Evolutionary conservation across 2,113 vertebrate species (phyloP).

Genomic region (Potamarius usumacintae): DNA sequence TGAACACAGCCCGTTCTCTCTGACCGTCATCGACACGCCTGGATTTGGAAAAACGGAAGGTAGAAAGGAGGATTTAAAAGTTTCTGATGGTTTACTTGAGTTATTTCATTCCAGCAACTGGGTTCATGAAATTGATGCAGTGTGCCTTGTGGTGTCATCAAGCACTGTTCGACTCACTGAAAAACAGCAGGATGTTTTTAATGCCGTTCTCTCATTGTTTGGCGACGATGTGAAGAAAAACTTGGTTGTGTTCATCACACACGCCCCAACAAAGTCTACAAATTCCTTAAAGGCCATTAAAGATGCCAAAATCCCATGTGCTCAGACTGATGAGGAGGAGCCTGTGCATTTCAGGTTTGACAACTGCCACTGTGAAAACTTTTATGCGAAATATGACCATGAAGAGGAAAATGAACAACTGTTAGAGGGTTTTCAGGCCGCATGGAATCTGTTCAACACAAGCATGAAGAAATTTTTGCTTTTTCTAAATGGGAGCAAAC

Average conservation of each 20-base stretch:
- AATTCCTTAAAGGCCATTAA: not conserved
- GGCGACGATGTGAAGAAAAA: constrained; percentile 26
- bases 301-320: not conserved
- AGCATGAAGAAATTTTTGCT: not conserved
- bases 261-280: not conserved
- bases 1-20: too few relatives aligned
- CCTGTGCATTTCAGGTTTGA: constrained; percentile 4
- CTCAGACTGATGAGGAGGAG: not conserved
- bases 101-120: not conserved
- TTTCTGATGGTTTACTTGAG: too few relatives aligned
- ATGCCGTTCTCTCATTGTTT: constrained; percentile 34
- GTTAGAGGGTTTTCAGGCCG: not conserved
- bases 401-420: not conserved
- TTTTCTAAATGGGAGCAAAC: not conserved
- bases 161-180: not conserved
- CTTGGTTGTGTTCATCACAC: constrained; percentile 17
- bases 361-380: constrained; percentile 5
- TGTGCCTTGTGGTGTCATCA: constrained; percentile 34
- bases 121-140: constrained; percentile 25
- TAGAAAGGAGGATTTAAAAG: too few relatives aligned
- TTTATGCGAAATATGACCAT: not conserved
- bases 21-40: too few relatives aligned
- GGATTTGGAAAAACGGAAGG: too few relatives aligned
- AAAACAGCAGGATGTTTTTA: not conserved
- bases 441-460: not conserved